Conservation (phyloP, 2,888 invertebrate species). For the Agrochola lychnidis region DNA sequence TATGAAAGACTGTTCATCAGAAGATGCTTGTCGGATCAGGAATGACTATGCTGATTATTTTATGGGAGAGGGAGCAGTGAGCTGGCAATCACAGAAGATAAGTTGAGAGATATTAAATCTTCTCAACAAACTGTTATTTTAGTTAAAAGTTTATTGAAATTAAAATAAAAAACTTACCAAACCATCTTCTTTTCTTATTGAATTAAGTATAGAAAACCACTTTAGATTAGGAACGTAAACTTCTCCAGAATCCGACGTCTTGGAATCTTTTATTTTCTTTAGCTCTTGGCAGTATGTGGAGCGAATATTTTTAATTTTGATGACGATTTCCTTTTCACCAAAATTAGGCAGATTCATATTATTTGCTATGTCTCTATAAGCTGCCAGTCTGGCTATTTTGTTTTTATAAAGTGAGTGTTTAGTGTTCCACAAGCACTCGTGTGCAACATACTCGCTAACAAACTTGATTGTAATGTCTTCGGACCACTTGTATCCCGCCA, state of each 20-base stretch:
- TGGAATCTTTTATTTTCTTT: constrained; percentile 45
- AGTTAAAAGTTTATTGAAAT: not conserved
- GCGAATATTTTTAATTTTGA: constrained; percentile 46
- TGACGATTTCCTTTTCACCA: constrained; percentile 43
- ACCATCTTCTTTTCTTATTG: constrained; percentile 33
- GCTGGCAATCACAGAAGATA: constrained; percentile 4
- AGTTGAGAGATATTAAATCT: not conserved
- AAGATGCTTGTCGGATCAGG: constrained; percentile 26
- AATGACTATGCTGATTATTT: constrained; percentile 36
- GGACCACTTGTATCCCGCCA: constrained; percentile 49
- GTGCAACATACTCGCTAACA: constrained; percentile 45
- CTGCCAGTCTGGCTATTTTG: constrained; percentile 29
- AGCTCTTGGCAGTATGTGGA: constrained; percentile 43
- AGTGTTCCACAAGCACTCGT: constrained; percentile 49
- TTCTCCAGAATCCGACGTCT: constrained; percentile 25
- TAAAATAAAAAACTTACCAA: constrained; percentile 27
- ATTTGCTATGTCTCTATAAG: constrained; percentile 20
- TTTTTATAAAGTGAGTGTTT: constrained; percentile 38
- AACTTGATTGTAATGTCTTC: constrained; percentile 49
- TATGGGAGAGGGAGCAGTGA: not conserved
- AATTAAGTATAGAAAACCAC: constrained; percentile 41
- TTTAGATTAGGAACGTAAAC: constrained; percentile 39
- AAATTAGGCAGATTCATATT: constrained; percentile 43
- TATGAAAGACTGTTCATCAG: not conserved
- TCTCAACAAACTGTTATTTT: not conserved